Evolutionary conservation across 2,888 invertebrate species (phyloP).

Genomic region (Euphydryas editha): DNA sequence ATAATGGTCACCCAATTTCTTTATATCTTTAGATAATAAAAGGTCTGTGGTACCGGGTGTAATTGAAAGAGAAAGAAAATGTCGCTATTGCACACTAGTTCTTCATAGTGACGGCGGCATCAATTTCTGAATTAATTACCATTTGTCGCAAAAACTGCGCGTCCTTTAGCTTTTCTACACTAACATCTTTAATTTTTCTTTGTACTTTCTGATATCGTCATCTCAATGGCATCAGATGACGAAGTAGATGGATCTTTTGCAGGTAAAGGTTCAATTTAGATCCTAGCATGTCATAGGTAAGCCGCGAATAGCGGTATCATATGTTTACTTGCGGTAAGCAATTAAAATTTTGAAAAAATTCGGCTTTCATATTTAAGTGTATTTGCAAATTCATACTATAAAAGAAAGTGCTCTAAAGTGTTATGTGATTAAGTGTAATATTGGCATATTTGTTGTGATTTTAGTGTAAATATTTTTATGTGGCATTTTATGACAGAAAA

Average conservation of each 20-base stretch:
- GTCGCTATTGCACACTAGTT: slow-evolving; percentile 60
- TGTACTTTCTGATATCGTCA: slow-evolving; percentile 69
- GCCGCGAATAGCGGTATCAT: slow-evolving; percentile 85
- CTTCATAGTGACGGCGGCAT: slow-evolving; percentile 81
- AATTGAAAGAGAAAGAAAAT: slow-evolving; percentile 65
- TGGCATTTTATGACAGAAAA: slow-evolving; percentile 84
- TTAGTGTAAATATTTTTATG: slow-evolving; percentile 82
- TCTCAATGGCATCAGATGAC: slow-evolving; percentile 93
- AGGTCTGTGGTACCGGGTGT: slow-evolving; percentile 45
- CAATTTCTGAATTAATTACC: slow-evolving; percentile 84
- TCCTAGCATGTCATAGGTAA: slow-evolving; percentile 83
- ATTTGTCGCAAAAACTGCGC: slow-evolving; percentile 84
- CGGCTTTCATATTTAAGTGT: slow-evolving; percentile 50
- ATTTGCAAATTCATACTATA: slow-evolving; percentile 42
- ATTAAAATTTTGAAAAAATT: slow-evolving; percentile 79
- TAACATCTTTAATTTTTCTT: slow-evolving; percentile 68
- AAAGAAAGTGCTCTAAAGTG: slow-evolving; percentile 41
- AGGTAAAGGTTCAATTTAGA: slow-evolving; percentile 87
- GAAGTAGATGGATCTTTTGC: slow-evolving; percentile 94
- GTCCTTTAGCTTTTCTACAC: slow-evolving; percentile 80
- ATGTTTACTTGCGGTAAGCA: slow-evolving; percentile 84
- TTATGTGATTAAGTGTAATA: slow-evolving; percentile 49
- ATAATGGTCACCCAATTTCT: slow-evolving; percentile 21
- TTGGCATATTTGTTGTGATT: slow-evolving; percentile 70
- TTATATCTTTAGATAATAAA: slow-evolving; percentile 6